Percentiles rank a stretch among this genome's conserved stretches.
Conservation (phyloP, 2,888 invertebrate species). For the Fragum fragum region DNA sequence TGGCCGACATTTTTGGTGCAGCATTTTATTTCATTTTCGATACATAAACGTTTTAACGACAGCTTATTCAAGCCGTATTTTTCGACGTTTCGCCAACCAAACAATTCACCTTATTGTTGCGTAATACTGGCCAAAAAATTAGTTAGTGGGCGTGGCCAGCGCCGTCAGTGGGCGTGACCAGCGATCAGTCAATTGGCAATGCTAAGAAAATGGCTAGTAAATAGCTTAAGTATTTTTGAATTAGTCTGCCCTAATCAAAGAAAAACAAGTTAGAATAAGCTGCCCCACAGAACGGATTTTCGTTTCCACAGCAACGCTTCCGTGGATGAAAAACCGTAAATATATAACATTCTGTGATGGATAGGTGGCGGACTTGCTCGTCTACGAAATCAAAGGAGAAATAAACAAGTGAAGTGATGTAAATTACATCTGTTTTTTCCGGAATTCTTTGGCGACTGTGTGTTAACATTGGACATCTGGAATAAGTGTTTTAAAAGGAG, state of each 20-base stretch:
- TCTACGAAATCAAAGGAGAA: slow-evolving; percentile 2
- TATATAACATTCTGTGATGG: slow-evolving; percentile 21
- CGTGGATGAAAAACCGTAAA: slow-evolving; percentile 27
- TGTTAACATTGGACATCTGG: neutral
- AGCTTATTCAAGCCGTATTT: too few species aligned
- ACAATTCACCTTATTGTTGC: too few species aligned
- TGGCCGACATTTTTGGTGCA: too few species aligned
- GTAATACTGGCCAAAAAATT: too few species aligned
- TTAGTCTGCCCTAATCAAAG: slow-evolving; percentile 20
- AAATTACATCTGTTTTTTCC: slow-evolving; percentile 1
- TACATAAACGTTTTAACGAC: too few species aligned
- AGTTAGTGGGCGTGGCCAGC: too few species aligned
- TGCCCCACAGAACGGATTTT: slow-evolving; percentile 23
- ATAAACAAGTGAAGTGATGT: slow-evolving; percentile 6
- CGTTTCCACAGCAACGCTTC: slow-evolving; percentile 51
- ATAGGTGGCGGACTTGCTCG: neutral
- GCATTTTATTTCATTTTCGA: too few species aligned
- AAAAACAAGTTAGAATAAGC: slow-evolving; percentile 23
- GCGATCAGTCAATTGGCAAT: too few species aligned
- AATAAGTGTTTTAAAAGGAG: neutral
- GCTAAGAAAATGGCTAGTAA: neutral
- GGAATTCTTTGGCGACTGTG: neutral
- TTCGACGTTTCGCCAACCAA: too few species aligned
- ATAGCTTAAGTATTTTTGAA: neutral
- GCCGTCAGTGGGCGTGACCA: too few species aligned